phyloP scores from a whole-genome alignment of 1,140 invertebrate genomes.

The Caerostris extrusa region DNA sequence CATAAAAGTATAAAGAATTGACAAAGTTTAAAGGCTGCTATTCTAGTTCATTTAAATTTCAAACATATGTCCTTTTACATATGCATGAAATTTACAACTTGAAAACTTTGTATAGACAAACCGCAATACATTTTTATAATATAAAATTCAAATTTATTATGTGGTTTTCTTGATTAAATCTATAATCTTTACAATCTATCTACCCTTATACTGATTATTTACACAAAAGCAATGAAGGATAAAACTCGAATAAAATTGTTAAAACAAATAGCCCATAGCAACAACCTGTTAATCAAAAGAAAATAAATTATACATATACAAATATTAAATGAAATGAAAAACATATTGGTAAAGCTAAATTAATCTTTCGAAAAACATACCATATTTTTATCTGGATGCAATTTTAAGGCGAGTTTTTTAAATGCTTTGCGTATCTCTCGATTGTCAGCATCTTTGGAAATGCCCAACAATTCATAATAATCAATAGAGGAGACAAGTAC shows the following conservation, averaged over 20 bases:
- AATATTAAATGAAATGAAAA: background rate
- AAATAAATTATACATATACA: background rate
- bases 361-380: slow-evolving; percentile 82
- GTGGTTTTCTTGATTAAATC: too few species aligned
- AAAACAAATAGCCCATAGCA: background rate
- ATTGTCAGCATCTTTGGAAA: slow-evolving; percentile 86
- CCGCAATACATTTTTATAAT: too few species aligned
- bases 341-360: background rate
- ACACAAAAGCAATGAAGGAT: background rate
- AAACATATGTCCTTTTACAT: too few species aligned
- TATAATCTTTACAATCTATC: background rate
- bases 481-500: slow-evolving; percentile 79
- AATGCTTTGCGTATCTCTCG: slow-evolving; percentile 91
- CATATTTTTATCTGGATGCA: slow-evolving; percentile 93
- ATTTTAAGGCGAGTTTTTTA: slow-evolving; percentile 89
- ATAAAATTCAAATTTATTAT: too few species aligned
- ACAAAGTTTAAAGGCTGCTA: too few species aligned
- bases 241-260: background rate
- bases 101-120: too few species aligned
- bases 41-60: too few species aligned
- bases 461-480: slow-evolving; percentile 88
- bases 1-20: too few species aligned
- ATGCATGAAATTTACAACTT: too few species aligned
- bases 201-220: background rate
- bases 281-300: background rate